Conservation (phyloP, 2,797 vertebrate genomes). For the Ambastaia sidthimunki region DNA sequence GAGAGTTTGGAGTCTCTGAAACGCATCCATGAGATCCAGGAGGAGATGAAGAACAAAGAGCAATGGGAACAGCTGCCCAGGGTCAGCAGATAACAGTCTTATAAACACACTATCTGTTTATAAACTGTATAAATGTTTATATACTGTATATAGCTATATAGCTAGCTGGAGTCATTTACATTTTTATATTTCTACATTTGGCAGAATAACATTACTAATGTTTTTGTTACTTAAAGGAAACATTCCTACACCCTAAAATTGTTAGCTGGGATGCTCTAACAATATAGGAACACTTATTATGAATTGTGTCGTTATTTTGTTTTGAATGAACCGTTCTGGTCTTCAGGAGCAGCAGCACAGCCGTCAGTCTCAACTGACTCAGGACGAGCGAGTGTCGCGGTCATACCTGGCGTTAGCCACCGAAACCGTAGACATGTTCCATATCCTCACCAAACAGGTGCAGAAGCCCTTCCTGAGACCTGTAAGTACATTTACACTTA, state of each 20-base stretch:
- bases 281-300: no score
- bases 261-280: neutral
- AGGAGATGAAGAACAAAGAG: conserved; percentile 99
- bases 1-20: conserved; percentile 98
- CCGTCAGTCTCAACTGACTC: conserved; percentile 94
- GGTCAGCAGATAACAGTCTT: conserved; percentile 75
- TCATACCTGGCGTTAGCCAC: conserved; percentile 97
- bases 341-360: conserved; percentile 96
- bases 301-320: no score
- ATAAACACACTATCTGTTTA: neutral
- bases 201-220: no score
- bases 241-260: no score
- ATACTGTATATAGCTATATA: neutral
- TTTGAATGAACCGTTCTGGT: conserved; percentile 7
- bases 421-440: conserved; percentile 99
- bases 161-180: no score
- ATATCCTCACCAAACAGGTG: conserved; percentile 99
- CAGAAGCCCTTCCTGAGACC: conserved; percentile 99
- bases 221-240: no score
- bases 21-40: conserved; percentile 97
- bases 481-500: conserved; percentile 79
- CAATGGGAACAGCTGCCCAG: conserved; percentile 95
- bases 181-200: no score
- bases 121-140: no score
- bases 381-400: conserved; percentile 96